Conservation (phyloP, 2,888 invertebrate genomes). For the Dynastes maya region DNA sequence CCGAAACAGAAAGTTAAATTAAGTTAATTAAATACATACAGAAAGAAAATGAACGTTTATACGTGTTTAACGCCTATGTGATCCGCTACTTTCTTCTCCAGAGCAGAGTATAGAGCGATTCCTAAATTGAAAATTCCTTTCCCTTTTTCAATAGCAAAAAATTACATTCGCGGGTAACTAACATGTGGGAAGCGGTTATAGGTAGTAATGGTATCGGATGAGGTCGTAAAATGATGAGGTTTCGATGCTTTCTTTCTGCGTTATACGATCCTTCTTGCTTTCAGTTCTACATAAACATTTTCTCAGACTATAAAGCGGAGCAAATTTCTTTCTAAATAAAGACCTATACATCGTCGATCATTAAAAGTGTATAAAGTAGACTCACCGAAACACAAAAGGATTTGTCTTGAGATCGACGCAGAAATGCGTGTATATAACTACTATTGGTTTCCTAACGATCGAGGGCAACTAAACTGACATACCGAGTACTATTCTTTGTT, state of each 20-base stretch:
- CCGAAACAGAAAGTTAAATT: no score
- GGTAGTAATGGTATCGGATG: background rate
- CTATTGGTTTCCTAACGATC: no score
- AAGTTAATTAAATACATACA: no score
- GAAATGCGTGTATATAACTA: no score
- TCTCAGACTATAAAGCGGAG: background rate
- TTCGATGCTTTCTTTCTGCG: background rate
- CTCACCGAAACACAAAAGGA: no score
- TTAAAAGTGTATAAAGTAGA: no score
- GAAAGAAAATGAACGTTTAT: no score
- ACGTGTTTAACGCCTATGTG: background rate
- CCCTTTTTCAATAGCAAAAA: background rate
- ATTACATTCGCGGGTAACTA: conserved; percentile 1
- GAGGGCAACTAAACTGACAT: no score
- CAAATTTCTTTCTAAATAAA: background rate
- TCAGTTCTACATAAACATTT: conserved; percentile 9
- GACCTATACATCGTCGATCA: background rate
- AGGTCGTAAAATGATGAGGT: conserved; percentile 13
- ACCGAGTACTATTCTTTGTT: no score
- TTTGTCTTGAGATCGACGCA: no score
- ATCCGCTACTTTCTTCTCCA: no score
- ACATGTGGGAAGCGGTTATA: background rate
- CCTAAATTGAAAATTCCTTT: conserved; percentile 13
- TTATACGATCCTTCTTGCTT: conserved; percentile 5
- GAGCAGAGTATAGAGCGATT: background rate